phyloP scores from a whole-genome alignment of 2,888 invertebrate species.

The Noctuana brunneofusca region DNA sequence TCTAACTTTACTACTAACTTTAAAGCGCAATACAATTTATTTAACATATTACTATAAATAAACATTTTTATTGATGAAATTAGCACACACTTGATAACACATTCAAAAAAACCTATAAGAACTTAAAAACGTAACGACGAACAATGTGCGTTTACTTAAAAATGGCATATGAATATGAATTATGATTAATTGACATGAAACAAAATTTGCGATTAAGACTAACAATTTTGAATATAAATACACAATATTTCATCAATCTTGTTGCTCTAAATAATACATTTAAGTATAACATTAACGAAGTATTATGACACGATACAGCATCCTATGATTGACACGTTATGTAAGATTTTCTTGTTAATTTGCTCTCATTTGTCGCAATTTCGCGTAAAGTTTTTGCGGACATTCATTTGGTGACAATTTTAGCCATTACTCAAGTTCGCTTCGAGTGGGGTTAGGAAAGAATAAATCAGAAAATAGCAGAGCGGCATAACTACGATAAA shows the following conservation, averaged over 20 bases:
- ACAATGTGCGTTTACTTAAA: too few species aligned
- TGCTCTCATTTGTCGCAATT: conserved; percentile 28
- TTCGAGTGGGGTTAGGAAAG: conserved; percentile 36
- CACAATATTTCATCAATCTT: too few species aligned
- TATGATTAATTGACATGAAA: too few species aligned
- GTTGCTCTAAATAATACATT: too few species aligned
- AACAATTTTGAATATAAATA: too few species aligned
- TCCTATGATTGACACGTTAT: conserved; percentile 20
- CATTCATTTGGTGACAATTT: conserved; percentile 36
- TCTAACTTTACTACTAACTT: conserved; percentile 14
- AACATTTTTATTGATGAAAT: conserved; percentile 16
- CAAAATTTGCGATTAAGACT: too few species aligned
- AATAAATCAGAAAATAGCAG: conserved; percentile 17
- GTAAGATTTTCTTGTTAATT: conserved; percentile 17
- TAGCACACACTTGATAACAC: conserved; percentile 5
- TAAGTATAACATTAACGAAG: not conserved
- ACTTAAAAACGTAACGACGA: too few species aligned
- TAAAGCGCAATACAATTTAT: conserved; percentile 17
- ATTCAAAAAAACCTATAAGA: too few species aligned
- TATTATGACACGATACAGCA: not conserved
- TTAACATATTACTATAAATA: conserved; percentile 10
- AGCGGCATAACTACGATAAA: conserved; percentile 17
- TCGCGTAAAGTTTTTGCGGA: conserved; percentile 19
- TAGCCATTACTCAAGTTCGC: conserved; percentile 38
- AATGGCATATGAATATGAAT: too few species aligned